Evolutionary conservation across 2,888 invertebrate genomes (phyloP), one percentile per base, ranked within the genome.

Genomic region (Lymantria dispar): DNA sequence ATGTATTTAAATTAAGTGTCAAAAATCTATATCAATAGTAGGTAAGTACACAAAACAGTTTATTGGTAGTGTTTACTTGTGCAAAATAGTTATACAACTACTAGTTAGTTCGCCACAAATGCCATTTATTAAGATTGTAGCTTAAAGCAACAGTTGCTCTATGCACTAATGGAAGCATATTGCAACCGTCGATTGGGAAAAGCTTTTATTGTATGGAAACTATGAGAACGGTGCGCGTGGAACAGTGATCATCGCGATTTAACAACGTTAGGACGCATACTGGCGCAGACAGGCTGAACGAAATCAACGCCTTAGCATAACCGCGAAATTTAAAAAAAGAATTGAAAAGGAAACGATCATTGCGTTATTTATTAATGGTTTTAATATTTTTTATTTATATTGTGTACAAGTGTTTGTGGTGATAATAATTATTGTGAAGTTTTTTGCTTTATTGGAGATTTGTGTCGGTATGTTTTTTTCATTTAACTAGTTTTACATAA

Each of bases 221-320:
- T 64, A 62, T 68, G 71, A 62, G 69, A 61, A 66, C 55, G 63
- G 61, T 61, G 70, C 68, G 72, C 70, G 68, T 56, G 65, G 64
- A 67, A 50, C 83, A 85, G 85, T 85, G 63, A 70, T 71, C 76
- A 74, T 54, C 80, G 79, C 76, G 83, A 71, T 72, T 63, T 69
- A 78, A 72, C 66, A 67, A 66, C 61, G 83, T 62, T 64, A 71
- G 74, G 79, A 79, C 84, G 85, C 74, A 67, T 73, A 48, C 59
- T 50, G 50, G 38, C 45, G 52, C 57, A 50, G 48, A 48, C 50
- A 30, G 53, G 60, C 57, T 50, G 59, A 48, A 52, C 45, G 38
- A 46, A 54, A 53, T 49, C 61, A 49, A 54, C 48, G 61, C 54
- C 56, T 70, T 64, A 54, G 68, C 48, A 48, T 48, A 55, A 52